These are phyloP conservation scores for Allolobophora icterica DNA, from an alignment of 2,888 invertebrate genomes.

Conservation along the genomic window DNA sequence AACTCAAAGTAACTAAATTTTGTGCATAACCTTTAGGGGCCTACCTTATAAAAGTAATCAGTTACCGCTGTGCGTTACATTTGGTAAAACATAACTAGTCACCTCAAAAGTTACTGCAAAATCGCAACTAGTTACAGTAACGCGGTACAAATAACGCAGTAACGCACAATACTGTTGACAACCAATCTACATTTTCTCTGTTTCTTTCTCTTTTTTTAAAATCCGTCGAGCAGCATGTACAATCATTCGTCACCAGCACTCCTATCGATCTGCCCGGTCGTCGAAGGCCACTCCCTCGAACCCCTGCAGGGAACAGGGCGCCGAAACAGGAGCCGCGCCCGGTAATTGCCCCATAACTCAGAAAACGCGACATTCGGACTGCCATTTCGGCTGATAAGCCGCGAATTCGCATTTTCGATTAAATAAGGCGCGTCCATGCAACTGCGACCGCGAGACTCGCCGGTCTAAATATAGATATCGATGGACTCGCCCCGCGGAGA, in stretches of 20 bases:
- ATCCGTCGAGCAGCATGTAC: not conserved
- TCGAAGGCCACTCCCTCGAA: not conserved
- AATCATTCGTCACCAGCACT: not conserved
- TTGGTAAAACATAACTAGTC: no score
- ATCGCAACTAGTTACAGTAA: no score
- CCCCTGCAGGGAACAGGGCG: not conserved
- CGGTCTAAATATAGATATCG: no score
- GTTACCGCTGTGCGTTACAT: no score
- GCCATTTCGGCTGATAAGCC: slow-evolving; percentile 3
- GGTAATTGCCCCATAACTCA: not conserved
- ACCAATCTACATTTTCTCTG: not conserved
- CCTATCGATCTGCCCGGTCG: not conserved
- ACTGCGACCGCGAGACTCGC: not conserved
- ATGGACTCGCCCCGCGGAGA: not conserved
- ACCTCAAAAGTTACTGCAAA: no score
- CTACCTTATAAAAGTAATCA: no score
- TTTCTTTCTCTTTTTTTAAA: not conserved
- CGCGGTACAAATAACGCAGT: no score
- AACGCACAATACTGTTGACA: no score
- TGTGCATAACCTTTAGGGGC: no score
- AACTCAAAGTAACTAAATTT: no score
- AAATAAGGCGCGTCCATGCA: not conserved
- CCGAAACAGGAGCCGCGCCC: not conserved
- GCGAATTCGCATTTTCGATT: slow-evolving; percentile 3
- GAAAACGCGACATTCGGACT: not conserved